Base-by-base conservation (phyloP, 2,113 vertebrate genomes). In the Pomatorhinus ruficollis region DNA sequence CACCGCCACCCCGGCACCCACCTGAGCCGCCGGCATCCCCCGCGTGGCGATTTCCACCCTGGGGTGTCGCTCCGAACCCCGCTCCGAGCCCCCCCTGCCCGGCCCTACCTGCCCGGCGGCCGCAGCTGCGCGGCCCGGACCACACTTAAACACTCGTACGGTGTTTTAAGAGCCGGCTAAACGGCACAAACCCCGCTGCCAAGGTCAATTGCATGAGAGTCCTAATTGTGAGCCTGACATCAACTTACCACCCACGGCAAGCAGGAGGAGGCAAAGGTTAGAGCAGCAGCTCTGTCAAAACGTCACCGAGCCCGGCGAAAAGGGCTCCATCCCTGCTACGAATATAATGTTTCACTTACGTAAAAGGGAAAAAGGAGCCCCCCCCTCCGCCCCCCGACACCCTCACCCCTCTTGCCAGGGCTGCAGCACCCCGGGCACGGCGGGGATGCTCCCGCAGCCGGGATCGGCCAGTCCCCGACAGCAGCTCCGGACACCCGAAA, bases 151-250 rank as follows among this genome's bases (percentile, higher is more conserved):
- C 96, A 94, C 94, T 60, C 84, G 5, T 7, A 5, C 94, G 87
- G 96, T 83, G 95, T 94, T 94, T 96, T 92, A 91, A 64, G 93
- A 95, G 68, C 90, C n/a, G 89, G 88, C 95, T 95, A 91, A 97
- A 80, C 95, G 93, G 95, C 93, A n/a, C 92, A 95, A 97, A 97
- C 97, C 97, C 97, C 94, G 97, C 97, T 97, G 98, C 97, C 98
- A 98, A 97, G 98, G 97, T 98, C 98, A 98, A 98, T 95, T 98
- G 97, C 96, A 94, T 94, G 96, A 96, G 94, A 96, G 96, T 97
- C 97, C 97, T 97, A 97, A 98, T 97, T 97, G 97, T 97, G 81
- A 97, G 97, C 97, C 96, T 97, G 97, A 98, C 97, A 98, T 97
- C 97, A 97, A 97, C 97, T 97, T 97, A 96, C 98, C 97, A 98